These are phyloP conservation scores for Philopedon plagiatum DNA, from an alignment of 2,888 invertebrate species.

Conservation along the genomic window DNA sequence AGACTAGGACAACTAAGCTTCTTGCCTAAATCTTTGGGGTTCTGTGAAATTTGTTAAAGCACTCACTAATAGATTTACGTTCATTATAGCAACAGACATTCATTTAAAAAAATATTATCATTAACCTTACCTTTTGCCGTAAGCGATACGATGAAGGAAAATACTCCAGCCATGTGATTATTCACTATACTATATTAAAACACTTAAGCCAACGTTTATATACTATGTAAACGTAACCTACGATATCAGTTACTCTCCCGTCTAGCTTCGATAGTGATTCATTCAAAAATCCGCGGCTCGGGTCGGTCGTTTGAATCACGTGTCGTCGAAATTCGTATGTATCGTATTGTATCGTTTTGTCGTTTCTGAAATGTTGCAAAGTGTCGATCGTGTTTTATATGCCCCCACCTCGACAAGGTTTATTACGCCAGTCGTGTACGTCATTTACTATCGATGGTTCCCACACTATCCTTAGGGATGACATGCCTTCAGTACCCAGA, in stretches of 20 bases:
- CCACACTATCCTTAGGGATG: conserved; percentile 36
- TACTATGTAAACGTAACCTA: conserved; percentile 41
- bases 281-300: conserved; percentile 43
- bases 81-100: too few species aligned
- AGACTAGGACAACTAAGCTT: too few species aligned
- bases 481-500: conserved; percentile 11
- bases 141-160: conserved; percentile 21
- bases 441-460: conserved; percentile 27
- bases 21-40: too few species aligned
- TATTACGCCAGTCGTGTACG: conserved; percentile 12
- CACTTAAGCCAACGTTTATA: conserved; percentile 3
- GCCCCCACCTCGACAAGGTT: conserved; percentile 14
- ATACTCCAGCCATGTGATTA: conserved; percentile 45
- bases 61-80: too few species aligned
- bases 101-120: not conserved
- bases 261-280: conserved; percentile 38
- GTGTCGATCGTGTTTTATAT: conserved; percentile 37
- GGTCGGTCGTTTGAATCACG: conserved; percentile 32
- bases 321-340: conserved; percentile 34
- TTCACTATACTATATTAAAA: conserved; percentile 26
- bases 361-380: conserved; percentile 48
- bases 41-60: too few species aligned
- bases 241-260: conserved; percentile 20
- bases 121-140: conserved; percentile 36
- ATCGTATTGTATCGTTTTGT: conserved; percentile 44